Percentiles rank a stretch among this genome's conserved stretches.
These are phyloP conservation scores for Lytechinus variegatus DNA, from an alignment of 35 echinoderm and acorn worm genomes.

Conservation along the genomic window DNA sequence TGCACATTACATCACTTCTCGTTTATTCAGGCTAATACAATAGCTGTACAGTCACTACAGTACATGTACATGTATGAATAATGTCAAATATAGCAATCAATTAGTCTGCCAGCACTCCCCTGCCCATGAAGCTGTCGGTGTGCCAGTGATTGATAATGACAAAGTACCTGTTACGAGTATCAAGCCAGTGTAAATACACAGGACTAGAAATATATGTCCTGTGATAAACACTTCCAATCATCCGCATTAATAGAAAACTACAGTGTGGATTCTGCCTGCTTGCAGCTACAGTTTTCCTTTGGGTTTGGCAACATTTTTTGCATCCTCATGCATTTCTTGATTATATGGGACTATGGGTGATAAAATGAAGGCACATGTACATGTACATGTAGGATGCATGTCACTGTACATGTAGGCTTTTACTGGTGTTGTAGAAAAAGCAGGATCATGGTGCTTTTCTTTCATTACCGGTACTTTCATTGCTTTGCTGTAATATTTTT, in stretches of 20 bases:
- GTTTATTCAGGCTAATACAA: neutral
- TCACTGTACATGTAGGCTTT: neutral
- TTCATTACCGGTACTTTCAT: no score
- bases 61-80: neutral
- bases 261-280: no score
- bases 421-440: no score
- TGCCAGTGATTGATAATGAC: conserved; percentile 46
- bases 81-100: conserved; percentile 48
- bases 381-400: neutral
- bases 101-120: conserved; percentile 12
- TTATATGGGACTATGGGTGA: no score
- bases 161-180: neutral
- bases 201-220: neutral
- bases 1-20: neutral
- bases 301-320: no score
- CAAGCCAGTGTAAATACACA: neutral
- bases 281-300: no score
- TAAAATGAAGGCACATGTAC: no score
- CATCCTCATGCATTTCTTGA: no score
- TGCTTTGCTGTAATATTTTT: no score
- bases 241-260: no score
- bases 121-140: conserved; percentile 37
- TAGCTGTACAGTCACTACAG: neutral
- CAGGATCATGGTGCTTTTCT: no score
- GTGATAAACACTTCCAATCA: no score